Evolutionary conservation across 1,140 invertebrate genomes (phyloP), one percentile per base, ranked within the genome.

Genomic region (Drosophila lowei): DNA sequence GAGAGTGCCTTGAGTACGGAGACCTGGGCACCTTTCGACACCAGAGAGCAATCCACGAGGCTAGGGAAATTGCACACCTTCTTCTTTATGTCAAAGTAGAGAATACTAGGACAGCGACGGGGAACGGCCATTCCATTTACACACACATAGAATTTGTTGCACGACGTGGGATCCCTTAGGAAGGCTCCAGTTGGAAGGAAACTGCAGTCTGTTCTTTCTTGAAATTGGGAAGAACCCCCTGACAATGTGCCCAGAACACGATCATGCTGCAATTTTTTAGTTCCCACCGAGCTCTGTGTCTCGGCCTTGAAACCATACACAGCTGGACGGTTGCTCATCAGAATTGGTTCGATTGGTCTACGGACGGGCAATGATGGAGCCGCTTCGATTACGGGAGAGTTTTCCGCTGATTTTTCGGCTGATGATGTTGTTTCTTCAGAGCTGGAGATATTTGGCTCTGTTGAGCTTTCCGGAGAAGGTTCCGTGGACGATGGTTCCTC

Each of bases 51-150:
- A 18, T 84, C 72, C 13, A 84, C 80, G 6, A 79, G 52, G 18
- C 46, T 50, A 6, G 80, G 54, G 11, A 68, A 85, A 49, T 84
- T 84, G 43, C 80, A 84, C 1, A 84, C 76, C 23, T 62, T 77
- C 50, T 60, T 77, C 21, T 53, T 77, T 0, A 73, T 79, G 43
- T 84, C 80, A 11, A 84, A 84, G 23, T 43, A 42, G 1, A 85
- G 77, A 18, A 49, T 15, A 15, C 41, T 50, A 2, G 80, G 80
- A 66, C 80, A 84, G 7, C 34, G 41, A 2, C 44, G 23, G 1
- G 59, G 43, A 49, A 76, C 54, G 2, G 80, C 49, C 11, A 18
- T 30, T 1, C 57, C 76, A 41, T 85, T 66, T 0, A 46, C 7
- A 23, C 80, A 84, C 2, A 79, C 56, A 16, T 68, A 84, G n/a